Evolutionary conservation across 1,140 invertebrate species (phyloP), one percentile per base, ranked within the genome.

Genomic region (Planococcus citri): DNA sequence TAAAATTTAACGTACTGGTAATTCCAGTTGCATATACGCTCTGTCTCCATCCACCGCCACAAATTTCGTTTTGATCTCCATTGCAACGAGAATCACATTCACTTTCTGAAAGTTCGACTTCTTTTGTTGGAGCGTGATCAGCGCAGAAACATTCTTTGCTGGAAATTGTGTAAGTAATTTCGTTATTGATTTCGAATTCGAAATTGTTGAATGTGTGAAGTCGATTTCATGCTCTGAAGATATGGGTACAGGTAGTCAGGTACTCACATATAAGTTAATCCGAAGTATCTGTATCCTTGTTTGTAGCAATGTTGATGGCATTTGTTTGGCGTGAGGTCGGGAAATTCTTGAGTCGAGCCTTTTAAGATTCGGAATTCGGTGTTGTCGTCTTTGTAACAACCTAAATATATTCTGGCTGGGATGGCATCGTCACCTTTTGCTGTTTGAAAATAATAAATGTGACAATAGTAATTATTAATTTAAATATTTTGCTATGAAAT

Each of bases 81-180:
- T 69, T 68, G 67, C 74, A 75, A 64, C 71, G 70, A 2, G 61
- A 58, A 25, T 71, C 67, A 22, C 74, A 75, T 20, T 75, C 70
- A 14, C 37, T 70, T 14, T 73, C 70, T 9, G 69, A 20, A 22
- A 58, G 4, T 3, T 3, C 6, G 3, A 8, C 6, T 3, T 58
- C 60, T 12, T 67, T 69, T 3, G 17, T 20, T n/a, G 51, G 51
- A 58, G 6, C 51, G 24, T 64, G 25, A 14, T 21, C 60, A 27
- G 41, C 70, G 68, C 74, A 74, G 58, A 72, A 74, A 71, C 74
- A 74, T 70, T 73, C 74, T n/a, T 22, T 68, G 2, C 73, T 73
- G 68, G 22, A 61, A 9, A 70, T 12, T n/a, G n/a, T n/a, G n/a
- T n/a, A 12, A 33, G 12, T 33, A 33, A 33, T 33, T 33, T 33